Conservation (phyloP, 2,113 vertebrate species). For the Boleophthalmus pectinirostris region DNA sequence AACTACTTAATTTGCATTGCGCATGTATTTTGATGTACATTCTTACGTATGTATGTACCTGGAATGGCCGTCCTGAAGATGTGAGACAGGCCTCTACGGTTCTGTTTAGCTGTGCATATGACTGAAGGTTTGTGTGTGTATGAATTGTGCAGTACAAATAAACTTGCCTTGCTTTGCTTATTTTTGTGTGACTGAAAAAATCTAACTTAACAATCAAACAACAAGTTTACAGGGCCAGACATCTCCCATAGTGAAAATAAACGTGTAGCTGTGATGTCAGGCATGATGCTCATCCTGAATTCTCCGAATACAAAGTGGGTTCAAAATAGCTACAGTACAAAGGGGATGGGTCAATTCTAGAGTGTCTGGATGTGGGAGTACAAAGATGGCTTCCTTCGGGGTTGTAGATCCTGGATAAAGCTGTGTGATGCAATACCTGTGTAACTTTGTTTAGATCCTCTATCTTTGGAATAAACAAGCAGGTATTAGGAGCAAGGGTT, state of each 20-base stretch:
- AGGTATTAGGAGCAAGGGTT: not conserved
- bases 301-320: slow-evolving; percentile 29
- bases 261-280: slow-evolving; percentile 41
- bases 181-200: too few species aligned
- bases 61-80: too few species aligned
- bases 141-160: too few species aligned
- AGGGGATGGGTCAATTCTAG: slow-evolving; percentile 53
- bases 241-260: slow-evolving; percentile 44
- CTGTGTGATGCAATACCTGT: slow-evolving; percentile 18
- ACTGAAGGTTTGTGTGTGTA: too few species aligned
- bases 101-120: too few species aligned
- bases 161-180: too few species aligned
- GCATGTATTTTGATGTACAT: not conserved
- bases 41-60: too few species aligned
- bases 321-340: slow-evolving; percentile 44
- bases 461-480: slow-evolving; percentile 13
- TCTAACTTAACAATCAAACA: too few species aligned
- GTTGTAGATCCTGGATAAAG: slow-evolving; percentile 29
- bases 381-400: slow-evolving; percentile 69
- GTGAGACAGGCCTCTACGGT: too few species aligned
- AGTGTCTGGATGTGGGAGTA: slow-evolving; percentile 43
- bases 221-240: not conserved
- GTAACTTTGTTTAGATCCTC: slow-evolving; percentile 11
- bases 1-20: too few species aligned
- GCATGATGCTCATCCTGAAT: slow-evolving; percentile 51